phyloP scores from a whole-genome alignment of 2,113 vertebrate genomes.

The Notechis scutatus region DNA sequence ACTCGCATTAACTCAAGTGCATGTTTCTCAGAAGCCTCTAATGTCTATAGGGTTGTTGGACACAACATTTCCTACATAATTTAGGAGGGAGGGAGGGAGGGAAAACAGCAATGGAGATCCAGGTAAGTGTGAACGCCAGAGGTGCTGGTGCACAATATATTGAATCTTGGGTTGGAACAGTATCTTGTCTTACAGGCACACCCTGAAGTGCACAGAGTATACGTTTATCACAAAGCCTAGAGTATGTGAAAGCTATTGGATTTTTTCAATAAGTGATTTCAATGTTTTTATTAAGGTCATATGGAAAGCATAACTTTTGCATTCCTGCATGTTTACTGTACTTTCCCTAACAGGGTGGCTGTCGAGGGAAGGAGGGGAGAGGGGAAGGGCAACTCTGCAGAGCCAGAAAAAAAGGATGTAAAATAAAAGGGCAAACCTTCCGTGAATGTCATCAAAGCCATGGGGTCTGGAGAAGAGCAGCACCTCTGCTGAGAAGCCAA shows the following conservation, averaged over 20 bases:
- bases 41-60: slow-evolving; percentile 17
- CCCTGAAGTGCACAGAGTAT: background rate
- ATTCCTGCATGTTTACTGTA: slow-evolving; percentile 62
- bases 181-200: slow-evolving; percentile 37
- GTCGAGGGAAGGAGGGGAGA: slow-evolving; percentile 45
- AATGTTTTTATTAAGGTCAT: slow-evolving; percentile 54
- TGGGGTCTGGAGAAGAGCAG: slow-evolving; percentile 28
- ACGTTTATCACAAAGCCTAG: background rate
- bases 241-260: slow-evolving; percentile 39
- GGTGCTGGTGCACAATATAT: background rate
- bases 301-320: slow-evolving; percentile 53
- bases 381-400: background rate
- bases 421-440: slow-evolving; percentile 54
- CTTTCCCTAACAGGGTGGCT: slow-evolving; percentile 46
- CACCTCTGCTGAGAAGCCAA: slow-evolving; percentile 17
- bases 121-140: background rate
- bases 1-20: slow-evolving; percentile 5
- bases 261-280: slow-evolving; percentile 46
- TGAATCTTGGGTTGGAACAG: background rate
- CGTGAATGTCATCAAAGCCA: slow-evolving; percentile 46
- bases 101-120: background rate
- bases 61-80: slow-evolving; percentile 19
- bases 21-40: slow-evolving; percentile 21
- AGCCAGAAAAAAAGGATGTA: slow-evolving; percentile 41
- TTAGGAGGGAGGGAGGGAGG: background rate